These are phyloP conservation scores for Mythimna vitellina DNA, from an alignment of 2,888 invertebrate species.

Conservation along the genomic window DNA sequence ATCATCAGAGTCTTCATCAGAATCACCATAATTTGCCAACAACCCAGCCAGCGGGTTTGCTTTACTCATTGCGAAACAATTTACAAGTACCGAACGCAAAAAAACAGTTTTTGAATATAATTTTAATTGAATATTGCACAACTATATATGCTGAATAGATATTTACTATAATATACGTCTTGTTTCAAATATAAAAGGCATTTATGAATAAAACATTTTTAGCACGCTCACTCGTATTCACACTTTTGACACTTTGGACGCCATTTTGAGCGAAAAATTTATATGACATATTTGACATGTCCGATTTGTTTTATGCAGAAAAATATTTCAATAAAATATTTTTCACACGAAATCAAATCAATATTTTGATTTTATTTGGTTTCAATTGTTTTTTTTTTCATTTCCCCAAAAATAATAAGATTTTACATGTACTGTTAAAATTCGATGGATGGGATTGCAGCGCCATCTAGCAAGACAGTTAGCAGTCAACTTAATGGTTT, in stretches of 20 bases:
- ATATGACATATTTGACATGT: neutral
- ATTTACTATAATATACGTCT: neutral
- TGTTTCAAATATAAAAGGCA: neutral
- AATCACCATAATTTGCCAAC: conserved; percentile 84
- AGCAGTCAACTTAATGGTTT: too few species aligned
- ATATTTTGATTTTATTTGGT: too few species aligned
- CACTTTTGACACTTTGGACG: conserved; percentile 42
- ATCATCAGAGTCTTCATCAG: conserved; percentile 84
- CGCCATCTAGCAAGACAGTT: too few species aligned
- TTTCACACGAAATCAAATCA: too few species aligned
- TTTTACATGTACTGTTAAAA: neutral
- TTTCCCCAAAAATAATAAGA: neutral
- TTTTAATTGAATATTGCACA: conserved; percentile 5
- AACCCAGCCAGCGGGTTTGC: conserved; percentile 81
- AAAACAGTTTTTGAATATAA: neutral
- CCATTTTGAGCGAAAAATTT: conserved; percentile 36
- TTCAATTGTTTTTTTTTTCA: too few species aligned
- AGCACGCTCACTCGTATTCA: conserved; percentile 18
- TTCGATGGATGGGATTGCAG: neutral
- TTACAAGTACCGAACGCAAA: conserved; percentile 8
- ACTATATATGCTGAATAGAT: neutral
- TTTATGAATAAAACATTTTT: conserved; percentile 17
- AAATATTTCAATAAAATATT: neutral
- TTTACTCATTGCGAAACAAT: conserved; percentile 79
- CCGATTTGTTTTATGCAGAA: neutral